These are phyloP conservation scores for Drosophila athabasca DNA, from an alignment of 1,140 invertebrate genomes.

Conservation along the genomic window DNA sequence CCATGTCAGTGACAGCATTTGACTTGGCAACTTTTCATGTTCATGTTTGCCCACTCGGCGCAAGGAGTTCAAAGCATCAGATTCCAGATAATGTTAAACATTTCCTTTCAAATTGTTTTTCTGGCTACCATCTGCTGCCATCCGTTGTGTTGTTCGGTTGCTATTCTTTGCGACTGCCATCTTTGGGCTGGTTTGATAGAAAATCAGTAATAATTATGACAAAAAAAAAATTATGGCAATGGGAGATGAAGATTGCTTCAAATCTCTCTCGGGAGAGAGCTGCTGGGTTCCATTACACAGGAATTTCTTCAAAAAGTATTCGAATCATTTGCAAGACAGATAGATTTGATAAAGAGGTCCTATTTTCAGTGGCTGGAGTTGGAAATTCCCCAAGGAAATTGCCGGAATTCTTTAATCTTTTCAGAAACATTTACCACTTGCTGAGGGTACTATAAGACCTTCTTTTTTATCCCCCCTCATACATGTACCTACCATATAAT, in stretches of 20 bases:
- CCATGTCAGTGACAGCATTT: conserved; percentile 78
- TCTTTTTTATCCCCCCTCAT: no score
- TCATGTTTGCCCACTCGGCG: conserved; percentile 68
- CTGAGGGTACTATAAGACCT: no score
- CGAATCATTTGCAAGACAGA: no score
- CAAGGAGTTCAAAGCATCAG: conserved; percentile 73
- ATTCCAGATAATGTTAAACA: conserved; percentile 75
- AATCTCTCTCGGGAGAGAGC: conserved; percentile 12
- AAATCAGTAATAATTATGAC: conserved; percentile 54
- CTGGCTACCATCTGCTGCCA: conserved; percentile 17
- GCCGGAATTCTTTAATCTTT: no score
- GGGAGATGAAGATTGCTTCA: conserved; percentile 30
- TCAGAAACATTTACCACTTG: no score
- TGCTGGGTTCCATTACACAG: no score
- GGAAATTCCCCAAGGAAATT: no score
- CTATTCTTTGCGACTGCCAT: conserved; percentile 33
- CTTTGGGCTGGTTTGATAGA: conserved; percentile 44
- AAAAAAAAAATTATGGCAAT: conserved; percentile 38
- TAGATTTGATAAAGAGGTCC: no score
- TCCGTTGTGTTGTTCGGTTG: not conserved
- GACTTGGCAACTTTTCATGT: conserved; percentile 71
- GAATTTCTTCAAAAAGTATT: no score
- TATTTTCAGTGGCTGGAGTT: no score
- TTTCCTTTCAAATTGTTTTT: conserved; percentile 76
- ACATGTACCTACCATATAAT: no score